Evolutionary conservation across 2,113 vertebrate genomes (phyloP).

Genomic region (Thalassarche chlororhynchos): DNA sequence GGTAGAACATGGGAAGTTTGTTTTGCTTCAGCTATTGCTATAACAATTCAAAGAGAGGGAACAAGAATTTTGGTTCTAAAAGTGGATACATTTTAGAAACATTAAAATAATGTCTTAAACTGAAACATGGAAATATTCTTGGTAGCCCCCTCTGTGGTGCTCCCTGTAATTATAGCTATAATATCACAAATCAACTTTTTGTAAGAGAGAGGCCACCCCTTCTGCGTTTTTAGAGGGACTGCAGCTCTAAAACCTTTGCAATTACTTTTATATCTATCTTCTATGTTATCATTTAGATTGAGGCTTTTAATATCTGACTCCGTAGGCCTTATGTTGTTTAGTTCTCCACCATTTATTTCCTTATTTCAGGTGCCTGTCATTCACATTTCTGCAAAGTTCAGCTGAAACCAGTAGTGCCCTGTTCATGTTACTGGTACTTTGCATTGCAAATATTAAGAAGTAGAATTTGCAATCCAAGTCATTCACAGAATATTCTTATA

Average conservation of each 20-base stretch:
- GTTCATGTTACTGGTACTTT: constrained; percentile 45
- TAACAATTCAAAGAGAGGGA: neutral
- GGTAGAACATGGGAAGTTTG: neutral
- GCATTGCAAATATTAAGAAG: constrained; percentile 63
- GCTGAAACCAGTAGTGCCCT: constrained; percentile 63
- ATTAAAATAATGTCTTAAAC: neutral
- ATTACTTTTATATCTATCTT: constrained; percentile 35
- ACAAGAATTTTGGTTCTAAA: neutral
- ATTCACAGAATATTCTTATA: constrained; percentile 56
- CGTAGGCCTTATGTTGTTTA: neutral
- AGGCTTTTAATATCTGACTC: constrained; percentile 50
- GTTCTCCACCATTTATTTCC: constrained; percentile 19
- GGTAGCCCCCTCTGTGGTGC: neutral
- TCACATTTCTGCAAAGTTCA: constrained; percentile 61
- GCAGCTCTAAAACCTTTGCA: constrained; percentile 41
- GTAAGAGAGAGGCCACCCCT: neutral
- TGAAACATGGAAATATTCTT: neutral
- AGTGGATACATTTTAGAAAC: neutral
- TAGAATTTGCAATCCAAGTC: constrained; percentile 58
- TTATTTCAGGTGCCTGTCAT: constrained; percentile 57
- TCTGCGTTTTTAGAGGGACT: constrained; percentile 14
- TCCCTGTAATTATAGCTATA: neutral
- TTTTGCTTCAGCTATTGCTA: neutral
- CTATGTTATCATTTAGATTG: neutral
- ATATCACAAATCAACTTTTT: neutral